These are phyloP conservation scores for Hucho hucho DNA, from an alignment of 2,113 vertebrate genomes.

Conservation along the genomic window DNA sequence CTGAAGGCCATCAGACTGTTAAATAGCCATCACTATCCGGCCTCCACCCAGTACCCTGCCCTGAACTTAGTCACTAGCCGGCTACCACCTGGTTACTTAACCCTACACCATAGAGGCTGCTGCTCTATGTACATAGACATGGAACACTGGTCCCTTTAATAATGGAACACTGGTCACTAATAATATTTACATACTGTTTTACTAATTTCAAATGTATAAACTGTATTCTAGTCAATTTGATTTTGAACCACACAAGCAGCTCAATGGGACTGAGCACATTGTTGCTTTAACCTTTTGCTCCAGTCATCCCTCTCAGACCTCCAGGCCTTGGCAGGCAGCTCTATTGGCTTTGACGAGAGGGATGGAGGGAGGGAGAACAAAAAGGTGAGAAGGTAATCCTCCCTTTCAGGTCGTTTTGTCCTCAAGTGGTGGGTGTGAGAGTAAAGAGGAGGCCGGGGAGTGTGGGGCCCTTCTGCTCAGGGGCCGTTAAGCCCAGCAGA, in stretches of 20 bases:
- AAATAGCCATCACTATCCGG: no score
- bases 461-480: constrained; percentile 60
- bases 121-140: no score
- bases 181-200: no score
- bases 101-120: no score
- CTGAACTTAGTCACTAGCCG: no score
- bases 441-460: constrained; percentile 49
- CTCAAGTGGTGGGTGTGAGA: constrained; percentile 59
- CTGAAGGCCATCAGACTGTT: no score
- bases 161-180: no score
- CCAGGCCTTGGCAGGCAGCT: constrained; percentile 69
- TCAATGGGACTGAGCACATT: constrained; percentile 72
- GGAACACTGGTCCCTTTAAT: no score
- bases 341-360: constrained; percentile 65
- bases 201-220: no score
- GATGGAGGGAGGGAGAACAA: constrained; percentile 48
- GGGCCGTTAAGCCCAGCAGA: constrained; percentile 68
- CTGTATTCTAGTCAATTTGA: no score
- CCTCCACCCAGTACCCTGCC: no score
- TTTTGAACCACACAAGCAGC: constrained; percentile 39
- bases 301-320: constrained; percentile 71
- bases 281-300: constrained; percentile 75
- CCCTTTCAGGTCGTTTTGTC: constrained; percentile 29
- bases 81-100: no score
- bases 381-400: constrained; percentile 58